phyloP scores from a whole-genome alignment of 2,113 vertebrate species.

The Platichthys flesus region DNA sequence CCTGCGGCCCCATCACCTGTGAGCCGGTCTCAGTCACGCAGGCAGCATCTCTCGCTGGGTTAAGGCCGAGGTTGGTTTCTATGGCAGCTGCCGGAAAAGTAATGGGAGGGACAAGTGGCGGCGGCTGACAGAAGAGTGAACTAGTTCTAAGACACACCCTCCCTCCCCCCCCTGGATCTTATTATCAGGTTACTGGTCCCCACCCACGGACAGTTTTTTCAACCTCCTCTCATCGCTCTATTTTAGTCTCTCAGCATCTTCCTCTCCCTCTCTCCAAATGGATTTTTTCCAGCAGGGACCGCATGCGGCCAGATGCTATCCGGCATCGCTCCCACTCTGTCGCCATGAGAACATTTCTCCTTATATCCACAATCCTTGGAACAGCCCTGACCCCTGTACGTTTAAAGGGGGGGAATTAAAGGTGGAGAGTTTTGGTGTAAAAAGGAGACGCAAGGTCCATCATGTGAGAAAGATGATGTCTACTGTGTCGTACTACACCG shows the following conservation, averaged over 20 bases:
- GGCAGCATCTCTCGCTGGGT: background rate
- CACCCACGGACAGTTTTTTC: background rate
- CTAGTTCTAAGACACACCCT: background rate
- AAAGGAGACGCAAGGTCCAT: no score
- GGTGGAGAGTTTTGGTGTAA: no score
- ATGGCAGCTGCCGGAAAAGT: conserved; percentile 66
- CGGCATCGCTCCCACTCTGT: conserved; percentile 58
- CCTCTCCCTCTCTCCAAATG: background rate
- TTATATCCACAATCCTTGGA: conserved; percentile 19
- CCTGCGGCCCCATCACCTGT: background rate
- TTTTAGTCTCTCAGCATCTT: background rate
- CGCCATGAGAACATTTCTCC: conserved; percentile 50
- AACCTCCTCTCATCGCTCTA: no score
- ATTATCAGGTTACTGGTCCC: conserved; percentile 29
- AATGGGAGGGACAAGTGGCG: conserved; percentile 51
- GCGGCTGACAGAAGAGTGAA: conserved; percentile 44
- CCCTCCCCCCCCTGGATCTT: background rate
- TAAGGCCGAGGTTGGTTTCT: conserved; percentile 58
- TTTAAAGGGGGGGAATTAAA: conserved; percentile 14
- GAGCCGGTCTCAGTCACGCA: background rate
- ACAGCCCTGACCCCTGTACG: conserved; percentile 52
- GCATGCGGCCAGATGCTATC: conserved; percentile 23
- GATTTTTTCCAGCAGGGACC: conserved; percentile 22
- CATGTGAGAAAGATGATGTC: no score
- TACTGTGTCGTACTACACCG: background rate